Conservation (phyloP, 2,797 vertebrate species). For the Sternarchorhynchus goeldii region DNA sequence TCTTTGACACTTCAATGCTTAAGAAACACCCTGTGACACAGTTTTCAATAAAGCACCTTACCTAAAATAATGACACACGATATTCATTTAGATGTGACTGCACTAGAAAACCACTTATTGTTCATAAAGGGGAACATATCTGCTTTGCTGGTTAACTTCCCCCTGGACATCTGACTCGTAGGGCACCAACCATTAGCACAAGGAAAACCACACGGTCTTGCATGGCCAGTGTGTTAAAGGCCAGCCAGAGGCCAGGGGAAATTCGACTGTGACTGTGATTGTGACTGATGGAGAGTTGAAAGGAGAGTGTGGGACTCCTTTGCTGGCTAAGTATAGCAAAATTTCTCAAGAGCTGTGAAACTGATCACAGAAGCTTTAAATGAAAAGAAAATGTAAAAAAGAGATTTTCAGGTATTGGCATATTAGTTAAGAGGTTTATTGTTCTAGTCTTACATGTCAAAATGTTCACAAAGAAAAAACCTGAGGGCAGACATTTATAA, state of each 20-base stretch:
- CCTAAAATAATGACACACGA: neutral
- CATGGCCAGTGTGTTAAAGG: neutral
- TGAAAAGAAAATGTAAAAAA: no score
- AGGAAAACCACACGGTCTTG: no score
- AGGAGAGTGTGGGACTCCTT: no score
- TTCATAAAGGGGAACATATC: no score
- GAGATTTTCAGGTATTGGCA: no score
- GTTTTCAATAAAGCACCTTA: neutral
- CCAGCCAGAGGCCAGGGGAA: neutral
- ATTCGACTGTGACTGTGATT: slow-evolving; percentile 10
- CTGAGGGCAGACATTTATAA: neutral
- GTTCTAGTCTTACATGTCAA: no score
- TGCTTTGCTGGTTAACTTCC: neutral
- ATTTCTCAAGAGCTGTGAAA: no score
- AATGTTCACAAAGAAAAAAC: neutral
- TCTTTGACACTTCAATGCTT: neutral
- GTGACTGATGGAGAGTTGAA: neutral
- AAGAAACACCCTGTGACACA: neutral
- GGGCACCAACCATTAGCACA: neutral
- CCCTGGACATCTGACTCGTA: neutral
- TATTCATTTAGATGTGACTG: neutral
- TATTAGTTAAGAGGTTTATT: no score
- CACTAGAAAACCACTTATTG: neutral
- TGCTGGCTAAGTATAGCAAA: no score
- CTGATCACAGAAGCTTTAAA: no score